Evolutionary conservation across 1,140 invertebrate species (phyloP).

Genomic region (Piezodorus guildinii): DNA sequence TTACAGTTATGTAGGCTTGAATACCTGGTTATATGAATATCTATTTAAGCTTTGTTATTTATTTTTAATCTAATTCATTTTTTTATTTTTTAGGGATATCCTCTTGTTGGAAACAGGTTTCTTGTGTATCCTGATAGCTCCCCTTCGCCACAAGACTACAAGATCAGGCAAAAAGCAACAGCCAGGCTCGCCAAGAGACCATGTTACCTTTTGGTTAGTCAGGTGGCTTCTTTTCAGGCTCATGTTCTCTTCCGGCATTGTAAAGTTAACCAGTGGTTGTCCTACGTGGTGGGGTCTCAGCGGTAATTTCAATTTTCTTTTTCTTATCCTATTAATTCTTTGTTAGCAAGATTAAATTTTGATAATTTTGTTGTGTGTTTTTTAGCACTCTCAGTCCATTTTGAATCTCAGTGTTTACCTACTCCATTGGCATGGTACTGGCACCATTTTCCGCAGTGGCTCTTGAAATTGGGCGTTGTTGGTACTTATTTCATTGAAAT

Average conservation of each 20-base stretch:
- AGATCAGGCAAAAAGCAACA: slow-evolving; percentile 29
- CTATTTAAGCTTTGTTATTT: too few species aligned
- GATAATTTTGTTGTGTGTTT: slow-evolving; percentile 24
- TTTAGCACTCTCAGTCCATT: slow-evolving; percentile 60
- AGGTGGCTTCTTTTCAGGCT: slow-evolving; percentile 68
- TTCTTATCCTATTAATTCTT: too few species aligned
- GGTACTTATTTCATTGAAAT: slow-evolving; percentile 55
- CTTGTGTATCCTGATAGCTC: slow-evolving; percentile 59
- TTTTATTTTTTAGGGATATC: slow-evolving; percentile 54
- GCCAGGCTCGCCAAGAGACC: slow-evolving; percentile 37
- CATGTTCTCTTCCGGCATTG: slow-evolving; percentile 62
- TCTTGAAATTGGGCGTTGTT: slow-evolving; percentile 51
- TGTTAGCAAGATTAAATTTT: too few species aligned
- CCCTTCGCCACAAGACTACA: slow-evolving; percentile 39
- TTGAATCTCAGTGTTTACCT: slow-evolving; percentile 64
- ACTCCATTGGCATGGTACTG: slow-evolving; percentile 54
- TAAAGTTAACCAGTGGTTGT: slow-evolving; percentile 63
- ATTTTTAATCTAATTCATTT: too few species aligned
- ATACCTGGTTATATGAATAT: too few species aligned
- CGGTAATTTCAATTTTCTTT: slow-evolving; percentile 39
- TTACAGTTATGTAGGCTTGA: too few species aligned
- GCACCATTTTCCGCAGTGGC: slow-evolving; percentile 55
- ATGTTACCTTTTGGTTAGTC: slow-evolving; percentile 57
- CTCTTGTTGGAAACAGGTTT: slow-evolving; percentile 67
- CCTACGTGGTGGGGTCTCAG: slow-evolving; percentile 71